Percentiles rank a stretch among this genome's conserved stretches.
Conservation (phyloP, 2,113 vertebrate species). For the Neolamprologus modestus region DNA sequence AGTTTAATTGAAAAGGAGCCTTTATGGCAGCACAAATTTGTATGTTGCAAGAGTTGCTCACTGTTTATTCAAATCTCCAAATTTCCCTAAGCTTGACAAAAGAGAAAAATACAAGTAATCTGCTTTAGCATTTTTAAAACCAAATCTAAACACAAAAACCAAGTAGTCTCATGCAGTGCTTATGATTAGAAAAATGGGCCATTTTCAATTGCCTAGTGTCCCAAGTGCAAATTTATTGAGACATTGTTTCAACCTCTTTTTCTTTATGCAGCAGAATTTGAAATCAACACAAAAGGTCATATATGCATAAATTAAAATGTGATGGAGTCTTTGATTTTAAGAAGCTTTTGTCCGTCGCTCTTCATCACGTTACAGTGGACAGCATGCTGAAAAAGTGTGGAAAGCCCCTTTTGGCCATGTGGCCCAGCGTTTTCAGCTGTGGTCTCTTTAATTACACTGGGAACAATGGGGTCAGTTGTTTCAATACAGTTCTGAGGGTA, state of each 20-base stretch:
- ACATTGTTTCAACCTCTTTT: background rate
- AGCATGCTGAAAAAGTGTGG: background rate
- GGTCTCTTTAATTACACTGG: constrained; percentile 72
- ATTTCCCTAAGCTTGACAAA: background rate
- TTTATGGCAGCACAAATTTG: background rate
- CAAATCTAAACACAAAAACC: background rate
- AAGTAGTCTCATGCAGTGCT: background rate
- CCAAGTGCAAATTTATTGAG: background rate
- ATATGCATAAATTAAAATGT: background rate
- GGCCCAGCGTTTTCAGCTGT: constrained; percentile 66
- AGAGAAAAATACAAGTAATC: background rate
- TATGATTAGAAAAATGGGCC: background rate
- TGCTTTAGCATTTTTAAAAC: background rate
- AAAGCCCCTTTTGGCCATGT: constrained; percentile 47
- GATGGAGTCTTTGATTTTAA: background rate
- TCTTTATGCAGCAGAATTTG: background rate
- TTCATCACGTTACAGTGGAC: background rate
- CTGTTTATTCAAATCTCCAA: background rate
- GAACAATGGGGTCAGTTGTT: constrained; percentile 81
- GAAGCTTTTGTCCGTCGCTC: background rate
- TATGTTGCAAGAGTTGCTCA: background rate
- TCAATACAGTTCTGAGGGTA: constrained; percentile 61
- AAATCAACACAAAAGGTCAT: background rate
- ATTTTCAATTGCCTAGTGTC: background rate
- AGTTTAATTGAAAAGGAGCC: background rate